Percentiles rank a stretch among this genome's conserved stretches.
Evolutionary conservation across 2,888 invertebrate species (phyloP).

Genomic region (Caenorhabditis virilis): DNA sequence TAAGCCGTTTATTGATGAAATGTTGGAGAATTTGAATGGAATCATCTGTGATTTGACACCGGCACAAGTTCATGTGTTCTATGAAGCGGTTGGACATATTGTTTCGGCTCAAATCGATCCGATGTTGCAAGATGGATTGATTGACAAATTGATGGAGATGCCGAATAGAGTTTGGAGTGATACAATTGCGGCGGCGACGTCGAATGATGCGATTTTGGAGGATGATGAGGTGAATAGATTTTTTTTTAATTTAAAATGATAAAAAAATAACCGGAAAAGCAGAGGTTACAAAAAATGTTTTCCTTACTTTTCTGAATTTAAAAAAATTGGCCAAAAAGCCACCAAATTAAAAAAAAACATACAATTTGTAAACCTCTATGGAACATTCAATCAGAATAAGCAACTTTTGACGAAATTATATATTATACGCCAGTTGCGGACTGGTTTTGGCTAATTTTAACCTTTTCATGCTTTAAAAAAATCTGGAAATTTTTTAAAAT

Average conservation of each 20-base stretch:
- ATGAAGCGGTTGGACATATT: constrained; percentile 99
- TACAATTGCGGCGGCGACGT: constrained; percentile 85
- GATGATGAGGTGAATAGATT: constrained; percentile 74
- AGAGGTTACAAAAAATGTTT: no score
- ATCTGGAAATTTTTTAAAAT: no score
- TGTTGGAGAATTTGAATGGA: constrained; percentile 89
- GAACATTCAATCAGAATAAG: no score
- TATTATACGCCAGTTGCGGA: no score
- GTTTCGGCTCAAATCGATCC: constrained; percentile 82
- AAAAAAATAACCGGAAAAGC: no score
- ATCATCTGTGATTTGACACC: constrained; percentile 98
- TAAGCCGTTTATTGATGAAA: constrained; percentile 97
- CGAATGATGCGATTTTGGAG: constrained; percentile 68
- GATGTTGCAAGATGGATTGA: constrained; percentile 83
- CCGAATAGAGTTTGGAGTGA: constrained; percentile 99
- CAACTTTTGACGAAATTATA: no score
- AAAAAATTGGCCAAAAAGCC: no score
- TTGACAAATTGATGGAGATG: constrained; percentile 94
- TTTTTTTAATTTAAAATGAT: neutral
- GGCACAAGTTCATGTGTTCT: constrained; percentile 96
- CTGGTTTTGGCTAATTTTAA: no score
- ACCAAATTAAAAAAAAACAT: no score
- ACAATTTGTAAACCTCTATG: no score
- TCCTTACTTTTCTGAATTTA: no score
- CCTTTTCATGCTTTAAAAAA: no score